Percentiles rank a stretch among this genome's conserved stretches.
Evolutionary conservation across 2,113 vertebrate species (phyloP).

Genomic region (Macrotus californicus): DNA sequence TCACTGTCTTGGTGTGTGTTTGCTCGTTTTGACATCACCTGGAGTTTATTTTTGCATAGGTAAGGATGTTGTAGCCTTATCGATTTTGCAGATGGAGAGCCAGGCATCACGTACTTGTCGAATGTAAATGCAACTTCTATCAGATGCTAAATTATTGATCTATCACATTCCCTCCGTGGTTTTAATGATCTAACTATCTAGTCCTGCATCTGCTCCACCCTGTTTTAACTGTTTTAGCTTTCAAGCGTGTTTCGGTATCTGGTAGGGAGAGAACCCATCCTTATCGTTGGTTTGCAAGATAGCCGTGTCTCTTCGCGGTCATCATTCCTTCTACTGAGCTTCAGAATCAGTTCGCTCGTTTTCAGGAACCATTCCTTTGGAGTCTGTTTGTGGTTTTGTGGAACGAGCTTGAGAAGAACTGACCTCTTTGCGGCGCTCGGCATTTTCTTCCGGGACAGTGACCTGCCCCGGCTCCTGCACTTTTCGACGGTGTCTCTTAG

Average conservation of each 20-base stretch:
- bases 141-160: not conserved
- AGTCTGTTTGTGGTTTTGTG: not conserved
- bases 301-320: not conserved
- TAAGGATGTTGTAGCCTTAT: not conserved
- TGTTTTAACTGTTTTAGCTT: not conserved
- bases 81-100: not conserved
- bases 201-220: accelerated
- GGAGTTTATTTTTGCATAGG: not conserved
- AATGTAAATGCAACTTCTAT: not conserved
- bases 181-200: not conserved
- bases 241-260: not conserved
- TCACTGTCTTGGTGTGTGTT: not conserved
- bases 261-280: not conserved
- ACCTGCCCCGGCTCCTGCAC: accelerated
- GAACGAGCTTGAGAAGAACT: not conserved
- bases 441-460: not conserved
- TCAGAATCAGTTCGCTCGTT: not conserved
- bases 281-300: not conserved
- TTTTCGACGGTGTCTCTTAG: not conserved
- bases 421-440: not conserved
- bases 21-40: not conserved
- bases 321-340: not conserved
- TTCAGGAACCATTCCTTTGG: not conserved
- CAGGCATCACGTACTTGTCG: not conserved
- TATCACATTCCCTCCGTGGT: not conserved